Conservation (phyloP, 2,113 vertebrate genomes). For the Elgaria multicarinata region DNA sequence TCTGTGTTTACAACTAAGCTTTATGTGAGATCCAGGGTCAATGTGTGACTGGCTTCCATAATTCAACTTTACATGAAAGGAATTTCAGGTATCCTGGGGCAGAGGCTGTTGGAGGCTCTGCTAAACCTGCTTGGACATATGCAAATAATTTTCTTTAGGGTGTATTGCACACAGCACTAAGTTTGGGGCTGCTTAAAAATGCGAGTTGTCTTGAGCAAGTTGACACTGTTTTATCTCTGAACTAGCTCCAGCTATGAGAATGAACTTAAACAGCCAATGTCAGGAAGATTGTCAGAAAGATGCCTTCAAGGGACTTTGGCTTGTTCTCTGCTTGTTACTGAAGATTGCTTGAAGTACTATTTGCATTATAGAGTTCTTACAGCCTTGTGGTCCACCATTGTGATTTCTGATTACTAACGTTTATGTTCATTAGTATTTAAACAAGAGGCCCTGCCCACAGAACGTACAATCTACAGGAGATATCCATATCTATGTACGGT, state of each 20-base stretch:
- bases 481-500: not conserved
- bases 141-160: not conserved
- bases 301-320: not conserved
- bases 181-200: not conserved
- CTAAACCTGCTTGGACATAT: not conserved
- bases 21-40: not conserved
- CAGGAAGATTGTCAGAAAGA: not conserved
- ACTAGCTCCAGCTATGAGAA: not conserved
- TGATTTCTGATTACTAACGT: not conserved
- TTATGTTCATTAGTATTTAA: not conserved
- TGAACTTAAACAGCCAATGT: not conserved
- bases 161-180: not conserved
- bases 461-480: not conserved
- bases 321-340: not conserved
- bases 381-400: not conserved
- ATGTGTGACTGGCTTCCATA: not conserved
- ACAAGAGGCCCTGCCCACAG: not conserved
- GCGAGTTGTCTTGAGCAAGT: not conserved
- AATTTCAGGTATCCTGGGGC: not conserved
- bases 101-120: not conserved
- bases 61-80: not conserved
- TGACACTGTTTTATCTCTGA: not conserved
- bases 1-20: conserved; percentile 42
- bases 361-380: not conserved
- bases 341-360: no score